A percentile compares a stretch with the other conserved stretches of the same genome.
Evolutionary conservation across 2,113 vertebrate species (phyloP).

Genomic region (Bothrops jararaca): DNA sequence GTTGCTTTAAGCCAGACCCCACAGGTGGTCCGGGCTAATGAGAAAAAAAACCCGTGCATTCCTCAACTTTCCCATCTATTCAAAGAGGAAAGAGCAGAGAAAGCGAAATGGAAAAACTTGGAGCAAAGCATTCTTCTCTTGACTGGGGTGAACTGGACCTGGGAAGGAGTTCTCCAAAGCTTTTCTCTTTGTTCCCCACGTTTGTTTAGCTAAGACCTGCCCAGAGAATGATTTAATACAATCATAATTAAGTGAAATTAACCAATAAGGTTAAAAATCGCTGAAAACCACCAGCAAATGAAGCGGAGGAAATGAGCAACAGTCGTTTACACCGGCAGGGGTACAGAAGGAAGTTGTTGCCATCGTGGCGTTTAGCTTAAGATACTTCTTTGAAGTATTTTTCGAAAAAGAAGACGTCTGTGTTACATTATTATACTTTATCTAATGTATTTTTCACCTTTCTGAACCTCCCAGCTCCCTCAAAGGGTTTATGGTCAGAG

Average conservation of each 20-base stretch:
- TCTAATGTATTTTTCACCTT: too few species aligned
- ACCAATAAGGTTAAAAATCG: not conserved
- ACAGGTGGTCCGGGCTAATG: constrained; percentile 85
- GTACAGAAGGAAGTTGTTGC: not conserved
- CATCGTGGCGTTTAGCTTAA: not conserved
- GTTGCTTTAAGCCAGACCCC: constrained; percentile 68
- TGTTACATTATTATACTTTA: too few species aligned
- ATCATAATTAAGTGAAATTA: not conserved
- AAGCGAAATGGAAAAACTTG: constrained; percentile 10
- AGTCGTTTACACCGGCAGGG: not conserved
- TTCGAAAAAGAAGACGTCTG: too few species aligned
- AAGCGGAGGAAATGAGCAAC: not conserved
- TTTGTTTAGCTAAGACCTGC: not conserved
- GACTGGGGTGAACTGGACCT: not conserved
- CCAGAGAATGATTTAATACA: not conserved
- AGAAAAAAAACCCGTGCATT: constrained; percentile 69
- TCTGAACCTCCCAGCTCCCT: too few species aligned
- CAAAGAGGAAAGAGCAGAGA: constrained; percentile 4
- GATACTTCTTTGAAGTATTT: not conserved
- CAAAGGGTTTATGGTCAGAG: too few species aligned
- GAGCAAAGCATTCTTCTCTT: not conserved
- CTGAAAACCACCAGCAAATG: not conserved
- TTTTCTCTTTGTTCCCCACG: not conserved
- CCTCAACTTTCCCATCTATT: constrained; percentile 73
- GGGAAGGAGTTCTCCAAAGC: not conserved